Evolutionary conservation across 2,888 invertebrate species (phyloP).

Genomic region (Eugnorisma glareosa): DNA sequence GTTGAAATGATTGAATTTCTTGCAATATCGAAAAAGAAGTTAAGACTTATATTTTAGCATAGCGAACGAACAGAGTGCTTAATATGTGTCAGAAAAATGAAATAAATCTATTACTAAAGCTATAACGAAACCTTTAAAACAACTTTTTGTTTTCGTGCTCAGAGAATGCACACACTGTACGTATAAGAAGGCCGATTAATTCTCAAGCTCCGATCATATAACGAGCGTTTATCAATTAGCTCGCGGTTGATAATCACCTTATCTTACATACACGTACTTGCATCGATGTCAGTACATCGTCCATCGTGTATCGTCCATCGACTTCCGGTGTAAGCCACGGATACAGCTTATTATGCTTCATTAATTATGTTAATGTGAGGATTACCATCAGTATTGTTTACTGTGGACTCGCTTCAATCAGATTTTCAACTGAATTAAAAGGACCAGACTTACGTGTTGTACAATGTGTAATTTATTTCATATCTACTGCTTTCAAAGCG

Average conservation of each 20-base stretch:
- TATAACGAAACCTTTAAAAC: neutral
- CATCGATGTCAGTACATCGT: neutral
- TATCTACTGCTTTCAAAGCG: neutral
- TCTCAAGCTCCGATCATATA: slow-evolving; percentile 19
- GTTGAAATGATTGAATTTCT: neutral
- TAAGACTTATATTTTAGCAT: neutral
- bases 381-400: slow-evolving; percentile 30
- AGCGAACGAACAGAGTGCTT: neutral
- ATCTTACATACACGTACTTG: slow-evolving; percentile 15
- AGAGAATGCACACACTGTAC: neutral
- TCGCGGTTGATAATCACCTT: slow-evolving; percentile 43
- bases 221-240: slow-evolving; percentile 25
- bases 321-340: slow-evolving; percentile 45
- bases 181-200: neutral
- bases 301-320: neutral
- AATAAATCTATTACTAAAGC: neutral
- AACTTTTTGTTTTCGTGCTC: neutral
- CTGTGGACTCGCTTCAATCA: neutral
- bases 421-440: neutral
- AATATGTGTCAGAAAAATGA: neutral
- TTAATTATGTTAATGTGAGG: slow-evolving; percentile 58
- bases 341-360: slow-evolving; percentile 52
- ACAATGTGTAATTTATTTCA: neutral
- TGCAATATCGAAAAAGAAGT: neutral
- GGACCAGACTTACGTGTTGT: neutral